Evolutionary conservation across 2,888 invertebrate species (phyloP).

Genomic region (Habrosyne pyritoides): DNA sequence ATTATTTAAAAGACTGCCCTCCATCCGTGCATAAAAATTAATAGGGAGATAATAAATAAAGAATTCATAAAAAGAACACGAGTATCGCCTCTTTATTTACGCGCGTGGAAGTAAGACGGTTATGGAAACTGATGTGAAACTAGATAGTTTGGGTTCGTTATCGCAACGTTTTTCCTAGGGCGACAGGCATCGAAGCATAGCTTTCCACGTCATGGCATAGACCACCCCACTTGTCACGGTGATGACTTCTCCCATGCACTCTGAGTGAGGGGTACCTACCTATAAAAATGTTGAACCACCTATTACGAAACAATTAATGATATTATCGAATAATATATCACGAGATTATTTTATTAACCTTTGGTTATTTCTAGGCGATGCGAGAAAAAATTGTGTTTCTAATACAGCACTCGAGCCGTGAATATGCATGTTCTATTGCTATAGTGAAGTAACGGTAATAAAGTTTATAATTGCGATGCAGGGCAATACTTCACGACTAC

Average conservation of each 20-base stretch:
- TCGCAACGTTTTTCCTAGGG: conserved; percentile 61
- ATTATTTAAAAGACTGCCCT: conserved; percentile 38
- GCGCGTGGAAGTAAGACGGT: conserved; percentile 15
- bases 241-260: conserved; percentile 44
- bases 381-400: background rate
- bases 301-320: background rate
- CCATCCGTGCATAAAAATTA: conserved; percentile 14
- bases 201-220: conserved; percentile 72
- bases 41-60: background rate
- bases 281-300: background rate
- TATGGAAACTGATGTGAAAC: conserved; percentile 46
- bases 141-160: conserved; percentile 46
- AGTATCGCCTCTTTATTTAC: conserved; percentile 7
- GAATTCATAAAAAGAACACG: background rate
- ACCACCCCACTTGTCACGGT: conserved; percentile 80
- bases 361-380: background rate
- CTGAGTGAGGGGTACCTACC: conserved; percentile 2
- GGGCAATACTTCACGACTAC: conserved; percentile 34
- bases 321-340: background rate
- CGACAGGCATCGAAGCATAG: conserved; percentile 68
- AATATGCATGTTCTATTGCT: background rate
- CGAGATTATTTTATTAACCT: background rate
- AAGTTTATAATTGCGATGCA: conserved; percentile 30
- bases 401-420: background rate
- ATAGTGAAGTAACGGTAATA: conserved; percentile 10